Base-by-base conservation (phyloP, 1,140 invertebrate species). In the Asbolus verrucosus region DNA sequence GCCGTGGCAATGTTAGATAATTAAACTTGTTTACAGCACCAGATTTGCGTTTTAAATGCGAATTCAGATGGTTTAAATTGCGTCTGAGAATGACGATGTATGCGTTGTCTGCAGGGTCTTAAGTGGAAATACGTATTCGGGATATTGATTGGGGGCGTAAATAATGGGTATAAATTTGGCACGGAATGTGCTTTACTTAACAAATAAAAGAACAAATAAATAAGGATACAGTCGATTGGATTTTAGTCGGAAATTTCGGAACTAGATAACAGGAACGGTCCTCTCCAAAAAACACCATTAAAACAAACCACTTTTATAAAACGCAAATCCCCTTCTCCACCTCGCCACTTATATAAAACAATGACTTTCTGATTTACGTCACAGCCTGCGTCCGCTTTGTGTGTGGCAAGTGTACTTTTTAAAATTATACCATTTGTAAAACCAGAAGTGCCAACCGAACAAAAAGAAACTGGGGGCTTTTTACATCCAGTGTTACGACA, bases 371-470 rank as follows among this genome's bases (percentile, higher is more conserved):
- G 61, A 63, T 63, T 63, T 63, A 63, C 61, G 61, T 39, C 21
- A 13, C 16, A 13, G 11, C 2, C 5, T 36, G 33, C 5, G 5
- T 2, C 5, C 11, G 33, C 39, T n/a, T 21, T 27, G 14, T 63
- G 61, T 41, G 33, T 24, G 33, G 39, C 65, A 38, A 54, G 41
- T 54, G 65, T 67, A 38, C 65, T 50, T 67, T 67, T 50, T 54
- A 46, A 67, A 67, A 67, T 67, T 67, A 54, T 67, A 50, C 65
- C 65, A 67, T 67, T 67, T 67, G 65, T 67, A 67, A 50, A 67
- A 54, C 65, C 46, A 30, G 18, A 67, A 67, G 65, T 67, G 46
- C 65, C 24, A 67, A 50, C 24, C 24, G 65, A 67, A 67, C 41
- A 67, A 41, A 67, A 30, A 54, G 61, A 38, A 63, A 63, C 31